Percentiles rank a stretch among this genome's conserved stretches.
phyloP scores from a whole-genome alignment of 2,888 invertebrate genomes.

The Alsophila aescularia region DNA sequence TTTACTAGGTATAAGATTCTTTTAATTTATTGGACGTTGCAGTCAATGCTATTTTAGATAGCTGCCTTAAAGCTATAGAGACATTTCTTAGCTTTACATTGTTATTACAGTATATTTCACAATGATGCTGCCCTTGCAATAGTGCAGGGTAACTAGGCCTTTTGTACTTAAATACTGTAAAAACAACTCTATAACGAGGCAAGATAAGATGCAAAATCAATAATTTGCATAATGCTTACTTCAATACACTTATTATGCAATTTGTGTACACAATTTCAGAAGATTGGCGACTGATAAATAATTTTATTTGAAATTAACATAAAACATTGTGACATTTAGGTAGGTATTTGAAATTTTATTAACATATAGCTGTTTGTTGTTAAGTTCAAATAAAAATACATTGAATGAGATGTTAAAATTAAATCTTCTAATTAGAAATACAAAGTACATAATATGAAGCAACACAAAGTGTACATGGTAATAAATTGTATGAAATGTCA shows the following conservation, averaged over 20 bases:
- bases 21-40: conserved; percentile 57
- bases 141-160: conserved; percentile 4
- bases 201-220: conserved; percentile 52
- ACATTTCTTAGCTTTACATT: conserved; percentile 36
- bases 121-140: neutral
- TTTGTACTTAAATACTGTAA: conserved; percentile 10
- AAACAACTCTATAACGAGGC: conserved; percentile 38
- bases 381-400: conserved; percentile 38
- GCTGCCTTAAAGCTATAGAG: conserved; percentile 40
- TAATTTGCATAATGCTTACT: conserved; percentile 34
- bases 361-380: conserved; percentile 35
- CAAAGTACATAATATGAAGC: conserved; percentile 32
- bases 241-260: conserved; percentile 23
- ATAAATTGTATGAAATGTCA: conserved; percentile 52
- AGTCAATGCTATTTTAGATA: conserved; percentile 31
- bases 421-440: conserved; percentile 30
- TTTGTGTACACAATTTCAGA: conserved; percentile 11
- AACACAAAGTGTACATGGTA: conserved; percentile 13
- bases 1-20: conserved; percentile 53
- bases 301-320: conserved; percentile 51
- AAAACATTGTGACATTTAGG: conserved; percentile 37
- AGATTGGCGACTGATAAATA: conserved; percentile 31
- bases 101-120: neutral
- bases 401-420: conserved; percentile 17
- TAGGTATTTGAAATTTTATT: neutral